phyloP scores from a whole-genome alignment of 1,140 invertebrate genomes.

The Acromyrmex echinatior region DNA sequence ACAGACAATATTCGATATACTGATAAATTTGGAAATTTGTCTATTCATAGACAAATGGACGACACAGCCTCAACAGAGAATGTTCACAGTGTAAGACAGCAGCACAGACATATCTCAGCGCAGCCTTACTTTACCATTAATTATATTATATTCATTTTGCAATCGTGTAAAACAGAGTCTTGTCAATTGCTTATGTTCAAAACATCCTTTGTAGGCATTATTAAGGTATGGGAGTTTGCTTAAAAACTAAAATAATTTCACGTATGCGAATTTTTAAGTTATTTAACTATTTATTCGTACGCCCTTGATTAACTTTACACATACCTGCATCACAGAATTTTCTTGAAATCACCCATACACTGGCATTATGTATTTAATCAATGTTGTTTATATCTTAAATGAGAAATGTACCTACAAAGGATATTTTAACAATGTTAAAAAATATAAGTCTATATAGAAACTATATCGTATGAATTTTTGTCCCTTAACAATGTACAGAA shows the following conservation, averaged over 20 bases:
- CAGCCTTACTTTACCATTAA: slow-evolving; percentile 78
- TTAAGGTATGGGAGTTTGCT: slow-evolving; percentile 35
- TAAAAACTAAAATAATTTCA: slow-evolving; percentile 58
- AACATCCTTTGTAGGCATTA: slow-evolving; percentile 75
- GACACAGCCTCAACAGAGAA: slow-evolving; percentile 85
- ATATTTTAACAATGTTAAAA: slow-evolving; percentile 50
- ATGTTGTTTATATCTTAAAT: slow-evolving; percentile 43
- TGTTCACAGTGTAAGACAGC: slow-evolving; percentile 83
- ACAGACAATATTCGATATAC: slow-evolving; percentile 75
- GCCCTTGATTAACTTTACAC: slow-evolving; percentile 5
- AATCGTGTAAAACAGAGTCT: slow-evolving; percentile 66
- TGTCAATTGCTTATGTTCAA: slow-evolving; percentile 52
- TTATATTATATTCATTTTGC: slow-evolving; percentile 61
- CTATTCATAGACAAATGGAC: slow-evolving; percentile 78
- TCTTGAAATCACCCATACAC: slow-evolving; percentile 41
- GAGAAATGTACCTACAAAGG: slow-evolving; percentile 65
- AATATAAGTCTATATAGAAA: slow-evolving; percentile 56
- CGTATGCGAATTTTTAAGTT: slow-evolving; percentile 49
- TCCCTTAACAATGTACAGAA: slow-evolving; percentile 68
- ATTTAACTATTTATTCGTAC: slow-evolving; percentile 32
- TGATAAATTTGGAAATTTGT: slow-evolving; percentile 79
- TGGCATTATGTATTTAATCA: slow-evolving; percentile 40
- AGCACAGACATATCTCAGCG: slow-evolving; percentile 81
- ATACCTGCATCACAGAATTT: slow-evolving; percentile 49
- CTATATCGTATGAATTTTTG: slow-evolving; percentile 59